Percentiles rank a stretch among this genome's conserved stretches.
Evolutionary conservation across 2,888 invertebrate species (phyloP).

Genomic region (Pyrocoelia pectoralis): DNA sequence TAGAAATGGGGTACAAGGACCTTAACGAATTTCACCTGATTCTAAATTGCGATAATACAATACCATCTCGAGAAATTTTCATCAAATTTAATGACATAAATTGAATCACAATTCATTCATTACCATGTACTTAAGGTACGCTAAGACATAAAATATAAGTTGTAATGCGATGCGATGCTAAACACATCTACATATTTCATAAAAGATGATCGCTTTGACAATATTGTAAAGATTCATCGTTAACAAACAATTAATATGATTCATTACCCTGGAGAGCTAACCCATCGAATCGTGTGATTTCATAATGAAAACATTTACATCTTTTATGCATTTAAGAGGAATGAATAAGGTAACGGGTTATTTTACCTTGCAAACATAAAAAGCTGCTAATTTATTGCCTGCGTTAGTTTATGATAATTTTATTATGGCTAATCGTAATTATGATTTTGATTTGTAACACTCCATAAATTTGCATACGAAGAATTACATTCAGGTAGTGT

Average conservation of each 20-base stretch:
- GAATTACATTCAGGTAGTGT: background rate
- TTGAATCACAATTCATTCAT: too few species aligned
- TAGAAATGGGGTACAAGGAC: background rate
- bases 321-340: slow-evolving; percentile 17
- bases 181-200: slow-evolving; percentile 23
- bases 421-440: slow-evolving; percentile 33
- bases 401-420: slow-evolving; percentile 31
- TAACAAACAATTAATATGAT: slow-evolving; percentile 32
- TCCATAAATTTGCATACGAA: slow-evolving; percentile 21
- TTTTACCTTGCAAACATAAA: slow-evolving; percentile 28
- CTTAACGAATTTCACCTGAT: background rate
- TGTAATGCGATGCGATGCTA: background rate
- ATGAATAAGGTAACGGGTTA: slow-evolving; percentile 20
- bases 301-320: slow-evolving; percentile 25
- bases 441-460: slow-evolving; percentile 30
- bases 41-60: background rate
- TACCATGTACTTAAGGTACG: background rate
- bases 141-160: background rate
- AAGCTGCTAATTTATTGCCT: slow-evolving; percentile 29
- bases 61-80: background rate
- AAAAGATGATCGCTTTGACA: slow-evolving; percentile 24
- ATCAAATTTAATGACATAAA: background rate
- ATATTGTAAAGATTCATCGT: slow-evolving; percentile 24
- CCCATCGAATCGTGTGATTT: slow-evolving; percentile 19
- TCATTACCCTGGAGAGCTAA: slow-evolving; percentile 21